A percentile compares a stretch with the other conserved stretches of the same genome.
Conservation (phyloP, 2,797 vertebrate species). For the Lacerta agilis region DNA sequence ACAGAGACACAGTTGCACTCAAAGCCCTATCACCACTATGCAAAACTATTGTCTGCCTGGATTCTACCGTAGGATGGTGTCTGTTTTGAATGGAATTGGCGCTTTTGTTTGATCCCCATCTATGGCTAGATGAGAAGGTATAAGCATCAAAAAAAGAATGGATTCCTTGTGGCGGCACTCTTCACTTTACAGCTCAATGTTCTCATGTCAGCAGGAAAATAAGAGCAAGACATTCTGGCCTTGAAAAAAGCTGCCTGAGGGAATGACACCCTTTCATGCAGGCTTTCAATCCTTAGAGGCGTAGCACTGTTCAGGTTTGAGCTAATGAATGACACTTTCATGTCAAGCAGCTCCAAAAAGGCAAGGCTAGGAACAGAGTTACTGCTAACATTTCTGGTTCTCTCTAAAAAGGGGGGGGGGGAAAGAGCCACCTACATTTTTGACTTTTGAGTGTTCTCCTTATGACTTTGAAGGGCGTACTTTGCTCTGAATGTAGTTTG, state of each 20-base stretch:
- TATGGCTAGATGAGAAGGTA: slow-evolving; percentile 43
- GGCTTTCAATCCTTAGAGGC: slow-evolving; percentile 58
- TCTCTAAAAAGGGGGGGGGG: neutral
- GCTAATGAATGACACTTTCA: slow-evolving; percentile 63
- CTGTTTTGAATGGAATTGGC: neutral
- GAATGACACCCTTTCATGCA: slow-evolving; percentile 61
- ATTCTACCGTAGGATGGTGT: neutral
- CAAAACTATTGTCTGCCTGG: neutral
- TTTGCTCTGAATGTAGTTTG: slow-evolving; percentile 29
- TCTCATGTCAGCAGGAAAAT: slow-evolving; percentile 61
- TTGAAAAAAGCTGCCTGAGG: slow-evolving; percentile 65
- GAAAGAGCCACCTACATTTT: slow-evolving; percentile 64
- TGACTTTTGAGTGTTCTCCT: slow-evolving; percentile 67
- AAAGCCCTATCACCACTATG: neutral
- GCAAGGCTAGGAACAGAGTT: slow-evolving; percentile 58
- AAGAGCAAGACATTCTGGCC: slow-evolving; percentile 59
- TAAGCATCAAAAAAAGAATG: slow-evolving; percentile 37
- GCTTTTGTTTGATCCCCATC: slow-evolving; percentile 10
- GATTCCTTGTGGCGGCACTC: slow-evolving; percentile 37
- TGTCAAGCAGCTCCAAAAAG: slow-evolving; percentile 69
- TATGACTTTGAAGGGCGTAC: neutral
- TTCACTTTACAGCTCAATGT: slow-evolving; percentile 29
- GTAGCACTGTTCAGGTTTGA: slow-evolving; percentile 44
- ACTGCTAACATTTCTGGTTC: slow-evolving; percentile 9
- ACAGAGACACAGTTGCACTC: neutral